Conservation (phyloP, 1,140 invertebrate species). For the Stegodyphus dumicola region DNA sequence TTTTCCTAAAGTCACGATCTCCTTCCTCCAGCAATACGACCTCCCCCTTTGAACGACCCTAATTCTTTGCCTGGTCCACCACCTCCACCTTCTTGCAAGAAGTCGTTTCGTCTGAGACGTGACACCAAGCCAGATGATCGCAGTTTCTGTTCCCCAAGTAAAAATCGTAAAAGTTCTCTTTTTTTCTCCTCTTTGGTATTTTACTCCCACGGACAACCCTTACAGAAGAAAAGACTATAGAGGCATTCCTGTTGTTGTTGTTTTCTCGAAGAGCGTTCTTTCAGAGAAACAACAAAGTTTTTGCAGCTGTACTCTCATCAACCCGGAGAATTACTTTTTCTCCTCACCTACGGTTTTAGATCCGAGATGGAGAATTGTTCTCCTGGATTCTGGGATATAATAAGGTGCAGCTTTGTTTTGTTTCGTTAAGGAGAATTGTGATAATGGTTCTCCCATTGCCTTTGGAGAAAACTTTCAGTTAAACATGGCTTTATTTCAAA, state of each 20-base stretch:
- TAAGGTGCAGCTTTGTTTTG: conserved; percentile 3
- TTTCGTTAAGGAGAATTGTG: background rate
- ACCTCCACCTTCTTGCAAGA: conserved; percentile 11
- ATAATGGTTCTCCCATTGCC: background rate
- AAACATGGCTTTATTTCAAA: too few relatives aligned
- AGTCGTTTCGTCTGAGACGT: conserved; percentile 50
- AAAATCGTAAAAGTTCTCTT: conserved; percentile 50
- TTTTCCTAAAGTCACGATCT: conserved; percentile 52
- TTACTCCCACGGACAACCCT: background rate
- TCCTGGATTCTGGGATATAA: conserved; percentile 2
- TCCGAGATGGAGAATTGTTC: conserved; percentile 13
- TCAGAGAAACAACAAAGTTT: conserved; percentile 43
- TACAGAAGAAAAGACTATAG: background rate
- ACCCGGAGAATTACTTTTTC: conserved; percentile 51
- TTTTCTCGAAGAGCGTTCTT: background rate
- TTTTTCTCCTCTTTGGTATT: conserved; percentile 14
- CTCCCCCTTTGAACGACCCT: conserved; percentile 44
- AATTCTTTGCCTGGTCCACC: conserved; percentile 34
- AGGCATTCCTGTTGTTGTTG: background rate
- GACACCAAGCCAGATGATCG: conserved; percentile 52
- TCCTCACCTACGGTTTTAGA: conserved; percentile 9
- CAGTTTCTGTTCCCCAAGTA: conserved; percentile 34
- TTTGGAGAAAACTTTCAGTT: background rate
- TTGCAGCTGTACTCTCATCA: conserved; percentile 29
- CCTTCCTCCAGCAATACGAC: conserved; percentile 10